Percentiles rank a stretch among this genome's conserved stretches.
Evolutionary conservation across 2,113 vertebrate species (phyloP).

Genomic region (Erythrolamprus reginae): DNA sequence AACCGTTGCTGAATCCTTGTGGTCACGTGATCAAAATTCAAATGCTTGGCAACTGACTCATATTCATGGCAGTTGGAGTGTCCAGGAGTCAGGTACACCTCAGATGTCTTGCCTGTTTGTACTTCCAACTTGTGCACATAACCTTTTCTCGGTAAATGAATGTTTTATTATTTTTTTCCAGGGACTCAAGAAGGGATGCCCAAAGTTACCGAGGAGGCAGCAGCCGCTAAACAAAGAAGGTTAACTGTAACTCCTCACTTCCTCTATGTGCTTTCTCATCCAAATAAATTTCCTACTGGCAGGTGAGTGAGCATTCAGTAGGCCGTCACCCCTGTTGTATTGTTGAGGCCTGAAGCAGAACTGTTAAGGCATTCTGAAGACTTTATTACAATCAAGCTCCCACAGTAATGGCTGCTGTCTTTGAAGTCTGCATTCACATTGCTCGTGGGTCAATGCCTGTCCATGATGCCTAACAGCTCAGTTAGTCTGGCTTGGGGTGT

Average conservation of each 20-base stretch:
- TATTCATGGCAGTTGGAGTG: not conserved
- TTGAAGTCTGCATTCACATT: not conserved
- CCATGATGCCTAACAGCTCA: too few relatives aligned
- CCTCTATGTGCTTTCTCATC: not conserved
- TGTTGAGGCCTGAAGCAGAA: not conserved
- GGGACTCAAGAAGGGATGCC: constrained; percentile 3
- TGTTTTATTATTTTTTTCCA: not conserved
- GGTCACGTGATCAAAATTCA: not conserved
- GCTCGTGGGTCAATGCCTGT: not conserved
- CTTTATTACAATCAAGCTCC: not conserved
- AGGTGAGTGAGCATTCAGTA: not conserved
- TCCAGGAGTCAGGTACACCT: not conserved
- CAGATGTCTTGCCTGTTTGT: not conserved
- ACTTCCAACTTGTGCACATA: too few relatives aligned
- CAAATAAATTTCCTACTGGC: not conserved
- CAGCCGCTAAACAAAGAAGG: not conserved
- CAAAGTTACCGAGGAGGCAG: not conserved
- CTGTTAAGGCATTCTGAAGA: not conserved
- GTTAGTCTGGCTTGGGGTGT: not conserved
- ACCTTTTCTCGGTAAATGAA: not conserved
- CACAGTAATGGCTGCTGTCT: not conserved
- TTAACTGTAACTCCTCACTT: not conserved
- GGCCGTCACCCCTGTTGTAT: too few relatives aligned
- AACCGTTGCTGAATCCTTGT: not conserved
- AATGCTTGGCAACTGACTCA: not conserved